phyloP scores from a whole-genome alignment of 1,140 invertebrate species.

The Heliothis subflexa region DNA sequence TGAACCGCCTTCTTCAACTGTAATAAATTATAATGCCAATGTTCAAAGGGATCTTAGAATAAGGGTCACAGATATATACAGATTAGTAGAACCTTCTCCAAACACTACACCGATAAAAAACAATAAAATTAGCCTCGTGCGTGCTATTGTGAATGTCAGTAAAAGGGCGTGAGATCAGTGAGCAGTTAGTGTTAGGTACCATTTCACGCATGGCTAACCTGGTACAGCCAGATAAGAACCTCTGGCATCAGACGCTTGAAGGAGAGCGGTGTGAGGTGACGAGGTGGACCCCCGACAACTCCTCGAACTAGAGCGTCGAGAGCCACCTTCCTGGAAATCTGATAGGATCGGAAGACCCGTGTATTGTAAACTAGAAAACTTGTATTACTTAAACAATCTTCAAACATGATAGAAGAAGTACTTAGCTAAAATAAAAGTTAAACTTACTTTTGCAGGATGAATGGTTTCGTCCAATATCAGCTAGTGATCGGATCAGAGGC shows the following conservation, averaged over 20 bases:
- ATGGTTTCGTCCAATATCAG: slow-evolving; percentile 98
- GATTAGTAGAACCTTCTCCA: slow-evolving; percentile 26
- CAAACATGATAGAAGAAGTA: slow-evolving; percentile 14
- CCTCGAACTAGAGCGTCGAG: slow-evolving; percentile 81
- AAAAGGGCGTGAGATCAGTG: slow-evolving; percentile 70
- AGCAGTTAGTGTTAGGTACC: slow-evolving; percentile 61
- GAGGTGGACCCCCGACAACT: slow-evolving; percentile 85
- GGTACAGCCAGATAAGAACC: slow-evolving; percentile 92
- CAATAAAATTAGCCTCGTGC: slow-evolving; percentile 70
- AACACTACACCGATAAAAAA: slow-evolving; percentile 52
- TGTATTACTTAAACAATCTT: slow-evolving; percentile 35
- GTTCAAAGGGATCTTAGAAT: slow-evolving; percentile 52
- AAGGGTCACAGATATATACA: slow-evolving; percentile 18
- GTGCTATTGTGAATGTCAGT: slow-evolving; percentile 60
- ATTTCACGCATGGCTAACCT: slow-evolving; percentile 87
- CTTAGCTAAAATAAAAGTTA: slow-evolving; percentile 35
- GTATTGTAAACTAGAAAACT: slow-evolving; percentile 34
- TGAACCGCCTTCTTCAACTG: slow-evolving; percentile 81
- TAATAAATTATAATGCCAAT: slow-evolving; percentile 74
- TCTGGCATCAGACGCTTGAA: slow-evolving; percentile 89
- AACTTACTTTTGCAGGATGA: slow-evolving; percentile 98
- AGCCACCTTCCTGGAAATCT: slow-evolving; percentile 88
- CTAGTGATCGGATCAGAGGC: slow-evolving; percentile 97
- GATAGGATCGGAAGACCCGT: slow-evolving; percentile 67
- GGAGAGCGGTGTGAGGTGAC: slow-evolving; percentile 87